Conservation (phyloP, 1,140 invertebrate genomes). For the Sycophila sp. region DNA sequence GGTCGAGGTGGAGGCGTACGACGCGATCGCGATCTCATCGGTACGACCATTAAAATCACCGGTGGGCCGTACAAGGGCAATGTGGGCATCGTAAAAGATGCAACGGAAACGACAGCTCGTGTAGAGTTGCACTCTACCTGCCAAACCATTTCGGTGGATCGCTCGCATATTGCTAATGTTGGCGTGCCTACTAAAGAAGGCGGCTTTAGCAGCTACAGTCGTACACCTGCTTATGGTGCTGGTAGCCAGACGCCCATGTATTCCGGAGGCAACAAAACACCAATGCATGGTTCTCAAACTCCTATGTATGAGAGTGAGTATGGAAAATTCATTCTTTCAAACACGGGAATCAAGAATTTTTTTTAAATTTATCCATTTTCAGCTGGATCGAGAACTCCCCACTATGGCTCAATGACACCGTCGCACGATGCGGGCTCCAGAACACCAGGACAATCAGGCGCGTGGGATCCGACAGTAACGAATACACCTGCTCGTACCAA, state of each 20-base stretch:
- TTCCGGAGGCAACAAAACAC: slow-evolving; percentile 73
- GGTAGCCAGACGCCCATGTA: slow-evolving; percentile 89
- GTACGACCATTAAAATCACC: slow-evolving; percentile 97
- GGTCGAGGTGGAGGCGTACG: slow-evolving; percentile 75
- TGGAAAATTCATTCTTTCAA: no score
- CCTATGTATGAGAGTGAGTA: slow-evolving; percentile 82
- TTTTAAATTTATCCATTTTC: slow-evolving; percentile 63
- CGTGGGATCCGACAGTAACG: no score
- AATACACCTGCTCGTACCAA: no score
- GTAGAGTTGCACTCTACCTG: slow-evolving; percentile 97
- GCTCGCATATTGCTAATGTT: slow-evolving; percentile 86
- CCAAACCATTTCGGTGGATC: slow-evolving; percentile 98
- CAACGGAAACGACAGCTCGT: slow-evolving; percentile 93
- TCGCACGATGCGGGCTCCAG: no score
- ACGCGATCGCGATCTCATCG: slow-evolving; percentile 91
- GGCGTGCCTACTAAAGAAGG: slow-evolving; percentile 74
- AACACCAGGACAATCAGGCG: no score
- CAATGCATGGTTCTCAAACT: slow-evolving; percentile 87
- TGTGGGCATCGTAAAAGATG: slow-evolving; percentile 91
- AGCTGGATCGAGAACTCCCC: no score
- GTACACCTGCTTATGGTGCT: slow-evolving; percentile 78
- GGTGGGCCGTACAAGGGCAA: slow-evolving; percentile 93
- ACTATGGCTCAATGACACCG: no score
- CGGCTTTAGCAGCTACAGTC: slow-evolving; percentile 81
- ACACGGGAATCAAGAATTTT: neutral